Evolutionary conservation across 2,113 vertebrate species (phyloP).

Genomic region (Laterallus jamaicensis): DNA sequence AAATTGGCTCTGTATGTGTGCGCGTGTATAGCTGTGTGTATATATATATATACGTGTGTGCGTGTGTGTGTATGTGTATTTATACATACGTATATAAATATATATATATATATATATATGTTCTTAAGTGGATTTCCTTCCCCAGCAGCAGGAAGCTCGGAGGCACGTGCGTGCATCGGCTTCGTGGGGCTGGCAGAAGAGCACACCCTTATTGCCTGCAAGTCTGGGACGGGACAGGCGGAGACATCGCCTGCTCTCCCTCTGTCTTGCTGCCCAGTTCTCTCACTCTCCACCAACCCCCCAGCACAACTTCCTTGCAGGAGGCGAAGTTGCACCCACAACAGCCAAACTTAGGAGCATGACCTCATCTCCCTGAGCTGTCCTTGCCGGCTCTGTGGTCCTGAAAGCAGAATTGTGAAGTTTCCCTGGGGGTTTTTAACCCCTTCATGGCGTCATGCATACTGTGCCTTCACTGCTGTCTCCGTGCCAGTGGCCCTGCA

Average conservation of each 20-base stretch:
- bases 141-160: conserved; percentile 9
- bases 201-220: neutral
- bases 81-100: conserved; percentile 14
- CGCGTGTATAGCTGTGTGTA: neutral
- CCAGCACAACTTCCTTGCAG: conserved; percentile 9
- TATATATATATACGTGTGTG: neutral
- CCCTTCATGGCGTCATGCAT: neutral
- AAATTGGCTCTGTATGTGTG: conserved; percentile 10
- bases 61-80: conserved; percentile 6
- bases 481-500: neutral
- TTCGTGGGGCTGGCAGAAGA: neutral
- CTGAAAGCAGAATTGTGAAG: conserved; percentile 31
- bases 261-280: neutral
- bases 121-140: conserved; percentile 50
- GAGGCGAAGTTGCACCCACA: conserved; percentile 16
- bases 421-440: neutral
- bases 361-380: conserved; percentile 50
- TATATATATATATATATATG: conserved; percentile 12
- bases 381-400: conserved; percentile 17
- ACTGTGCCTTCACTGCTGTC: neutral
- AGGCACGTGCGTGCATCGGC: neutral
- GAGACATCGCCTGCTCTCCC: neutral
- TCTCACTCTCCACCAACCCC: neutral
- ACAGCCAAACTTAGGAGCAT: conserved; percentile 56
- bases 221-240: accelerated